Percentiles rank a stretch among this genome's conserved stretches.
Evolutionary conservation across 2,888 invertebrate species (phyloP).

Genomic region (Drosophila borealis): DNA sequence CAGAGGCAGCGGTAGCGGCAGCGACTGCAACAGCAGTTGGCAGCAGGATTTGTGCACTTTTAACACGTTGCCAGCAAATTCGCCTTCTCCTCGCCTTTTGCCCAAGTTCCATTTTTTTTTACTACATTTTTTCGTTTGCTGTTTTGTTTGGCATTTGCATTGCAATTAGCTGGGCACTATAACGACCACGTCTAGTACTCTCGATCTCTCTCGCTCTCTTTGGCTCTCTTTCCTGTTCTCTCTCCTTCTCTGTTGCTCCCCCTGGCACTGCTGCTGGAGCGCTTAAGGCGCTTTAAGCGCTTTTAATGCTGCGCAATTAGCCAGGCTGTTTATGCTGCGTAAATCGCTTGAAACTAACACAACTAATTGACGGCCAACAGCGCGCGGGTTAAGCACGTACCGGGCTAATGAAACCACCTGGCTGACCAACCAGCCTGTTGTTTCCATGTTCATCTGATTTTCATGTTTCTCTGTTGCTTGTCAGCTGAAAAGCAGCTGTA

Average conservation of each 20-base stretch:
- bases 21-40: constrained; percentile 34
- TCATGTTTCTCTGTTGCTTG: constrained; percentile 12
- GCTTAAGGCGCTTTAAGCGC: constrained; percentile 59
- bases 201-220: constrained; percentile 1
- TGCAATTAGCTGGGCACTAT: constrained; percentile 72
- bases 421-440: constrained; percentile 24
- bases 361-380: constrained; percentile 61
- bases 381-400: constrained; percentile 14
- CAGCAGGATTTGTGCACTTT: constrained; percentile 73
- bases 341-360: constrained; percentile 57
- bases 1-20: constrained; percentile 13
- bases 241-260: neutral
- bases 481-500: constrained; percentile 3
- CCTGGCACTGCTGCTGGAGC: constrained; percentile 11
- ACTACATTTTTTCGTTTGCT: constrained; percentile 36
- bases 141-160: constrained; percentile 74
- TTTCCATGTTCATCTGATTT: constrained; percentile 15
- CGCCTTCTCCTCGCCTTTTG: constrained; percentile 25
- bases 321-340: constrained; percentile 58
- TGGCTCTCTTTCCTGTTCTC: neutral
- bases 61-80: constrained; percentile 56
- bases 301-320: constrained; percentile 72
- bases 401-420: constrained; percentile 27
- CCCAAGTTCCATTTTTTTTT: constrained; percentile 16
- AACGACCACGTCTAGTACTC: constrained; percentile 32